Evolutionary conservation across 2,113 vertebrate species (phyloP).

Genomic region (Rhabdornis inornatus): DNA sequence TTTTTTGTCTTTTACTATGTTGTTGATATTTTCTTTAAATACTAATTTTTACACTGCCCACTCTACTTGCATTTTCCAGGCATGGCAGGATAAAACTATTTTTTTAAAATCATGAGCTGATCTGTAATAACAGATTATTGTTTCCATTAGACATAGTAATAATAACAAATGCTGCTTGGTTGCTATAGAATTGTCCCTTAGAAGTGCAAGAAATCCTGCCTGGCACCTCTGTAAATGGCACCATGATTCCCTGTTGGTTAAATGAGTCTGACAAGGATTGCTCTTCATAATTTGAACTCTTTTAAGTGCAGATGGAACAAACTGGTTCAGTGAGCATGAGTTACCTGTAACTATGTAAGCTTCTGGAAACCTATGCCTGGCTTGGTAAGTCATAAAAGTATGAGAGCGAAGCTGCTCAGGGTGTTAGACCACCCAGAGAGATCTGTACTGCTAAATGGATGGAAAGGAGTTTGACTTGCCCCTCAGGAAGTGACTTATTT

Average conservation of each 20-base stretch:
- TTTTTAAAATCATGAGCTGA: not conserved
- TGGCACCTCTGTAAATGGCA: not conserved
- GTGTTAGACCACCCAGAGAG: not conserved
- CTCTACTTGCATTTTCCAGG: not conserved
- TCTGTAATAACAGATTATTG: not conserved
- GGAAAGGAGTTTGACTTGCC: not conserved
- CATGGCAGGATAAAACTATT: not conserved
- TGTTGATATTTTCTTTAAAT: not conserved
- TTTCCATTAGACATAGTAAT: not conserved
- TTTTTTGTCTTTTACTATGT: not conserved
- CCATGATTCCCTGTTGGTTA: not conserved
- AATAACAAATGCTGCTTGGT: accelerated
- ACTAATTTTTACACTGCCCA: not conserved
- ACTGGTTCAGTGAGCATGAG: not conserved
- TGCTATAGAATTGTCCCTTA: not conserved
- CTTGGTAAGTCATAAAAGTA: not conserved
- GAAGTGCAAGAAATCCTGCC: not conserved
- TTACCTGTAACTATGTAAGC: not conserved
- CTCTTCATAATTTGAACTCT: not conserved
- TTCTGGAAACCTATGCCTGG: not conserved
- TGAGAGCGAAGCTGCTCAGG: not conserved
- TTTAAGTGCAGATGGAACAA: not conserved
- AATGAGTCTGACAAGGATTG: not conserved
- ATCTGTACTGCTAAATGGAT: not conserved
- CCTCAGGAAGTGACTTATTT: not conserved